Evolutionary conservation across 2,888 invertebrate genomes (phyloP), one percentile per base, ranked within the genome.

Genomic region (Luffia ferchaultella): DNA sequence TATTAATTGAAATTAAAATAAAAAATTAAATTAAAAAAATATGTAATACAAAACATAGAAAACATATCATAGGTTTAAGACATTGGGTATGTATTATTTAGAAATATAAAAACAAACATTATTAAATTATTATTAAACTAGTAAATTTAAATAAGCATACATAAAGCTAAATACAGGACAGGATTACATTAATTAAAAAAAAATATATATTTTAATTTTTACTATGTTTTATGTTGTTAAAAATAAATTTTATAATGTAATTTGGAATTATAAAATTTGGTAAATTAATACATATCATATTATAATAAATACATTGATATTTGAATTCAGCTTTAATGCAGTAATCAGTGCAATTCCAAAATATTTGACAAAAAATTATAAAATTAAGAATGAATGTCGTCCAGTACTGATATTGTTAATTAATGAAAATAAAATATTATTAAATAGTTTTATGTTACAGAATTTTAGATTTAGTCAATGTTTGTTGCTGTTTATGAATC

Each of bases 401-500:
- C 12, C 12, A 16, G 19, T 20, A 20, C 30, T 19, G 15, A 16
- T 30, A 30, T 30, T 30, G 12, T 30, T 12, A 30, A 30, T 30
- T 7, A 30, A 7, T 12, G 12, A 30, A n/a, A n/a, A n/a, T n/a
- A n/a, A n/a, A n/a, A n/a, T n/a, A n/a, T n/a, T n/a, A n/a, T n/a
- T n/a, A n/a, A n/a, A n/a, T n/a, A n/a, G n/a, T n/a, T n/a, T n/a
- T n/a, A n/a, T n/a, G n/a, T n/a, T n/a, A n/a, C n/a, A n/a, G n/a
- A 30, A 30, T 30, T 12, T 3, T 30, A 30, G 12, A 30, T 30
- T 30, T 30, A 30, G 30, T 30, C 12, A 12, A 30, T 12, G 30
- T 30, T 30, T 30, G 30, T 30, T n/a, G n/a, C n/a, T n/a, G n/a
- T 69, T 65, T 59, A 66, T 43, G 51, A 59, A 60, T 68, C 66